Base-by-base conservation (phyloP, 2,797 vertebrate genomes). In the Phrynocephalus vlangalii region DNA sequence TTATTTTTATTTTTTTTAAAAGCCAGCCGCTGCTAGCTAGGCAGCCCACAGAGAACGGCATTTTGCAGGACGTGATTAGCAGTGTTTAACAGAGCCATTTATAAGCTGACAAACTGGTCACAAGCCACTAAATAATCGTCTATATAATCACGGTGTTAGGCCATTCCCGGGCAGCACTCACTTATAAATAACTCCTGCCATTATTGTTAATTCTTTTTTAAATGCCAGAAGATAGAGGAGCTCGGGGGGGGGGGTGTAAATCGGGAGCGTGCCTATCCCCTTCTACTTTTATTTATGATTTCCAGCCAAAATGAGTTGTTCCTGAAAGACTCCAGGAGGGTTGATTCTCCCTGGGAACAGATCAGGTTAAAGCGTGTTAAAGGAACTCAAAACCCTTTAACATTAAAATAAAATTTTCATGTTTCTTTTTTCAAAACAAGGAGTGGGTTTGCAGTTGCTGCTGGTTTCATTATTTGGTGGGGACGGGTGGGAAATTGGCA, bases 51-150 rank as follows among this genome's bases (percentile, higher is more conserved):
- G 92, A 90, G 6, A 91, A 91, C 77, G 90, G 91, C 85, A 82
- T 86, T 92, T 82, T 0, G 88, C 84, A 85, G 89, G 89, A 92
- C 8, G 70, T 88, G 93, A 94, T 92, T 90, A 93, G 92, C 92
- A 77, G 93, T 90, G 73, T 95, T 94, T 92, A 87, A 92, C 90
- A 91, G 92, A 94, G 86, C 90, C 90, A 84, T 93, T 95, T 93
- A 91, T 93, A 94, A 93, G 33, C 93, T 86, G 87, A 68, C 93
- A 94, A 85, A 93, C 93, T 87, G 68, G 90, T 88, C 92, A 90
- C 84, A 15, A 28, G 91, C 87, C 60, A 63, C 18, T 16, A 63
- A 63, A 63, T 63, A 63, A 0, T 20, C 89, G n/a, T 87, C 91
- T 82, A 89, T 93, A 91, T 84, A 94, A 92, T 83, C 30, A 20